Evolutionary conservation across 1,140 invertebrate species (phyloP), one percentile per base, ranked within the genome.

Genomic region (Drosophila bifasciata): DNA sequence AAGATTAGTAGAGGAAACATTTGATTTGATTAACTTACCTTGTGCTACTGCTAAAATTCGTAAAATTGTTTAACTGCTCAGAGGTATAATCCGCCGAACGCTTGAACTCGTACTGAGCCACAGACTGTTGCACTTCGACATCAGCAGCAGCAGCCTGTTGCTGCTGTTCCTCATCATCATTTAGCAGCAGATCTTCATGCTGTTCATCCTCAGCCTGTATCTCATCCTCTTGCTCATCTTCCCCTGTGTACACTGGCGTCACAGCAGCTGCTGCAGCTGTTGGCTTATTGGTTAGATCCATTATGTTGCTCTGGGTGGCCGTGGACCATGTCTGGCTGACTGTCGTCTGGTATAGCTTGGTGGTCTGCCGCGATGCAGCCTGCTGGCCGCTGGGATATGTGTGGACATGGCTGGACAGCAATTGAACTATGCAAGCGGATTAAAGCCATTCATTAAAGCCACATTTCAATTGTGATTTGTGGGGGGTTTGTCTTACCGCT

Each of bases 341-440:
- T 9, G 84, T 80, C 16, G 89, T 84, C 52, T 89, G 89, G 53
- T 88, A 84, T 0, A 91, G 70, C 48, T 77, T 91, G 40, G 89
- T 91, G 46, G 80, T 75, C 11, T 57, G 76, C 32, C 32, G 32
- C 11, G 8, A 11, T 15, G 57, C 69, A 11, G 51, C 59, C 19
- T 89, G 72, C 61, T 80, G 88, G 57, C 85, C 1, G 3, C 32
- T 89, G 67, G 90, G 77, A 92, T 90, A 84, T 89, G 90, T 77
- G 53, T 88, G 69, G 44, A 84, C 91, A 61, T 76, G 60, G 43
- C 56, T 60, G 66, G 55, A 44, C 64, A 76, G 45, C 49, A 84
- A 40, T 36, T 71, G 44, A 43, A 73, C 83, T 85, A n/a, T n/a
- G 40, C n/a, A 59, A 25, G 17, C n/a, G 1, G 4, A 19, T 28